phyloP scores from a whole-genome alignment of 1,140 invertebrate genomes.

The Rhagoletis zephyria region DNA sequence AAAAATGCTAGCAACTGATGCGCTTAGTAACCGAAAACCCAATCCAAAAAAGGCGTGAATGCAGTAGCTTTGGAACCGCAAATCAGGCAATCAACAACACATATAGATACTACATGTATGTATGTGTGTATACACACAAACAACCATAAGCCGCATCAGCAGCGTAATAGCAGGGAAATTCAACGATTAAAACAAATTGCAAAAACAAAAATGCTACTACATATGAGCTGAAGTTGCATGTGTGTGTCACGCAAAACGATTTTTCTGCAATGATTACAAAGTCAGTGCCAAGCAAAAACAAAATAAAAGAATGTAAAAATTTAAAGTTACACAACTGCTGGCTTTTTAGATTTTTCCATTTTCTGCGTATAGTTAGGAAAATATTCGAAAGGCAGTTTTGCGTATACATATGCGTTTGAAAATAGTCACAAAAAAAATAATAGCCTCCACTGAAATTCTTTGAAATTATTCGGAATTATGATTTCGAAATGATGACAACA shows the following conservation, averaged over 20 bases:
- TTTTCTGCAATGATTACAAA: background rate
- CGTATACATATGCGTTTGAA: background rate
- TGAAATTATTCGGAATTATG: too few species aligned
- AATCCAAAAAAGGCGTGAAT: background rate
- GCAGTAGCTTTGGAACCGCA: background rate
- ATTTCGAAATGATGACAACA: background rate
- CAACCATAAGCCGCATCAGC: background rate
- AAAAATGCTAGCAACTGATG: background rate
- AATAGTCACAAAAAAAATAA: too few species aligned
- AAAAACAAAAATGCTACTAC: background rate
- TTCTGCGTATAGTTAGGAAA: background rate
- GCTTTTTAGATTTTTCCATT: background rate
- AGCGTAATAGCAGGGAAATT: background rate
- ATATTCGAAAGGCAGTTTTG: background rate
- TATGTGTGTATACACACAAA: background rate
- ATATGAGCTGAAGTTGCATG: background rate
- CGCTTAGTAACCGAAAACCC: background rate
- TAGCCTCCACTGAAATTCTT: too few species aligned
- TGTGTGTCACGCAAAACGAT: slow-evolving; percentile 37
- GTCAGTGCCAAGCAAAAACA: background rate
- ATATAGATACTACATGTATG: too few species aligned
- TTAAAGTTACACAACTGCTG: background rate
- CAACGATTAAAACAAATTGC: slow-evolving; percentile 13
- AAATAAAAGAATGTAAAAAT: background rate
- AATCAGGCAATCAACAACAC: background rate